Conservation (phyloP, 2,113 vertebrate species). For the Ageneiosus marmoratus region DNA sequence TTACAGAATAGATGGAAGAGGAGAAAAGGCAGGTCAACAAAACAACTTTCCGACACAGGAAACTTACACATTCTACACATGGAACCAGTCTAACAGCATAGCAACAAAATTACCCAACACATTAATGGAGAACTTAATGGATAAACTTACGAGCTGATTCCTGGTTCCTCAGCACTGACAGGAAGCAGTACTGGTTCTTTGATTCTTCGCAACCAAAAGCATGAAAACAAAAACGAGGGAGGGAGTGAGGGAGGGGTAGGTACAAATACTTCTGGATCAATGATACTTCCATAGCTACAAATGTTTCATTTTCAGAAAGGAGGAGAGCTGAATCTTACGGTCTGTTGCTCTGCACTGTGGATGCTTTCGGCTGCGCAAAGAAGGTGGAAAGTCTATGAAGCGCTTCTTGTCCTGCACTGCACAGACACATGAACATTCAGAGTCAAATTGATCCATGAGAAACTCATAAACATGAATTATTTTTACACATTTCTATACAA, state of each 20-base stretch:
- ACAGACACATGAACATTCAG: not conserved
- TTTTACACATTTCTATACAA: not conserved
- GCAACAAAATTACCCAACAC: slow-evolving; percentile 44
- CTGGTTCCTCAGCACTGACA: slow-evolving; percentile 46
- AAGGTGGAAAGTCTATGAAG: slow-evolving; percentile 73
- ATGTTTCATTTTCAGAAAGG: not conserved
- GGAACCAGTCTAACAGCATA: slow-evolving; percentile 51
- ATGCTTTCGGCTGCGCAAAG: slow-evolving; percentile 63
- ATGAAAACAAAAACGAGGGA: not conserved
- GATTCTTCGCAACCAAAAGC: not conserved
- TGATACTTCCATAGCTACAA: not conserved
- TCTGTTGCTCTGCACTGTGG: slow-evolving; percentile 29
- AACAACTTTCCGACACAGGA: not conserved
- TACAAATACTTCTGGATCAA: too few relatives aligned
- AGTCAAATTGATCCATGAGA: not conserved
- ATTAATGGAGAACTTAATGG: not conserved
- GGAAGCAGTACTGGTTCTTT: slow-evolving; percentile 13
- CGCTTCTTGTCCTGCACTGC: slow-evolving; percentile 76
- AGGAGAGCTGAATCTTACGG: slow-evolving; percentile 25
- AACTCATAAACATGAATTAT: not conserved
- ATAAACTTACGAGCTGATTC: slow-evolving; percentile 36
- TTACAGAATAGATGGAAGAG: slow-evolving; percentile 5
- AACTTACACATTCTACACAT: slow-evolving; percentile 16
- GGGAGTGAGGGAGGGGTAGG: too few relatives aligned
- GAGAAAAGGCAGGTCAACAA: not conserved